phyloP scores from a whole-genome alignment of 2,797 vertebrate species.

The Botia kubotai region DNA sequence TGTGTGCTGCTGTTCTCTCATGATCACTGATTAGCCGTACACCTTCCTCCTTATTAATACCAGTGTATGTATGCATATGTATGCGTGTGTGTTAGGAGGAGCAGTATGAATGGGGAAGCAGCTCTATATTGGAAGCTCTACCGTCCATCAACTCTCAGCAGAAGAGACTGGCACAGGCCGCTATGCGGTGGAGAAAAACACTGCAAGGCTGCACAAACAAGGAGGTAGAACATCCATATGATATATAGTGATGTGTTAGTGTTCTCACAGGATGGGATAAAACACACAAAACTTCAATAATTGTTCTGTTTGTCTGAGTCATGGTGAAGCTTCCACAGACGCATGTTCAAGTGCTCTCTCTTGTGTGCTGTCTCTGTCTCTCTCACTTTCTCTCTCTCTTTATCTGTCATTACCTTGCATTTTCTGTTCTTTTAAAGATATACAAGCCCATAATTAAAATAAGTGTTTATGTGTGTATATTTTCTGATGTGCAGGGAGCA shows the following conservation, averaged over 20 bases:
- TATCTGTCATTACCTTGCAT: background rate
- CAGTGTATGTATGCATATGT: background rate
- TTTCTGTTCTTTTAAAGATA: background rate
- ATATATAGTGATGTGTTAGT: background rate
- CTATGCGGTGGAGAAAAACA: conserved; percentile 92
- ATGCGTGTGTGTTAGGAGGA: conserved; percentile 83
- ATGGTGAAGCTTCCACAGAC: too few relatives aligned
- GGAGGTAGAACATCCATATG: conserved; percentile 58
- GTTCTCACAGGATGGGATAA: background rate
- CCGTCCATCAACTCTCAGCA: conserved; percentile 88
- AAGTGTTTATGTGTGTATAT: background rate
- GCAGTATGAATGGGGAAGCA: conserved; percentile 95
- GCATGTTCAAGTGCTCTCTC: too few relatives aligned
- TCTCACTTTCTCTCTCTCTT: background rate
- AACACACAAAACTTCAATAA: background rate
- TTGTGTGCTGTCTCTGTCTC: background rate
- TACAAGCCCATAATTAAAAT: background rate
- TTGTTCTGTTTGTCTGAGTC: background rate
- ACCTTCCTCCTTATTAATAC: background rate
- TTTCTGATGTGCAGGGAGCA: conserved; percentile 82
- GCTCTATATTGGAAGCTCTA: conserved; percentile 86
- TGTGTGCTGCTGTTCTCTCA: background rate
- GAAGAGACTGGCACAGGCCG: conserved; percentile 87
- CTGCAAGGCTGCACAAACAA: conserved; percentile 78
- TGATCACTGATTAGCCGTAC: background rate